A percentile compares a stretch with the other conserved stretches of the same genome.
These are phyloP conservation scores for Uropsilus gracilis DNA, from an alignment of 2,113 vertebrate species.

Conservation along the genomic window DNA sequence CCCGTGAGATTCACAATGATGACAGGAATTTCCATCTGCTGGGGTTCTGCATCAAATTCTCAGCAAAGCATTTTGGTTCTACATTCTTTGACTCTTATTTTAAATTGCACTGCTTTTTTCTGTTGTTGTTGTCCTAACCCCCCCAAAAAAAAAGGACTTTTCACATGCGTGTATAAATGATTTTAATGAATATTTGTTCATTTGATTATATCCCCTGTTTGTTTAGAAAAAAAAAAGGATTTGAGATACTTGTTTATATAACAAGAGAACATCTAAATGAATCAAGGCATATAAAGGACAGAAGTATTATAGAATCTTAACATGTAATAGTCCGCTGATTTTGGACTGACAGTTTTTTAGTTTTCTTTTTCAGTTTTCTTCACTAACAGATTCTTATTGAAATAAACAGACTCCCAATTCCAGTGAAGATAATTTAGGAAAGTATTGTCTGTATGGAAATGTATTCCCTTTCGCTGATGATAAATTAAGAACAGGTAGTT, in stretches of 20 bases:
- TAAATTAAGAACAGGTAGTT: background rate
- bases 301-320: background rate
- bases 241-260: too few species aligned
- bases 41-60: fast-evolving
- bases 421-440: background rate
- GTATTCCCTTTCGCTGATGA: background rate
- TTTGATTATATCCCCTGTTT: background rate
- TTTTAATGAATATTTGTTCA: background rate
- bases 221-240: background rate
- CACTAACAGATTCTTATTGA: too few species aligned
- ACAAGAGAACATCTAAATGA: background rate
- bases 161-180: background rate
- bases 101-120: fast-evolving
- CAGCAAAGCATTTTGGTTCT: background rate
- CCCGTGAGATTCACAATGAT: background rate
- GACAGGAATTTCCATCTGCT: fast-evolving
- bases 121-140: background rate
- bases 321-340: background rate
- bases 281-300: background rate
- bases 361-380: background rate
- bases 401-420: background rate
- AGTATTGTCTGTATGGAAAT: background rate
- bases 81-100: background rate
- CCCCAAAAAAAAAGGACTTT: background rate
- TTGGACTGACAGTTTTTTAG: background rate